Percentiles rank a stretch among this genome's conserved stretches.
phyloP scores from a whole-genome alignment of 1,140 invertebrate genomes.

The Brachionus koreanus region DNA sequence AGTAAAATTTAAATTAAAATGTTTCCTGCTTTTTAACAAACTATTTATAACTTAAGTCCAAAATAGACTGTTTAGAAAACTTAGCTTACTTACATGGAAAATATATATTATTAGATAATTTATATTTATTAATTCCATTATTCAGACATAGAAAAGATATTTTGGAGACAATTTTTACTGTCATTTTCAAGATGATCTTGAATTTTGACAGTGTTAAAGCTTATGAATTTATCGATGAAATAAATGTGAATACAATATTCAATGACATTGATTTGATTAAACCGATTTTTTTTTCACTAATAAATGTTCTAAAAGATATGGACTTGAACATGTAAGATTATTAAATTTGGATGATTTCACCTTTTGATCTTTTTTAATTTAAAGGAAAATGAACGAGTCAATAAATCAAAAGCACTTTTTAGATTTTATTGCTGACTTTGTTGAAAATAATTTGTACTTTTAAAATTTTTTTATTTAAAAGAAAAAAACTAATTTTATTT shows the following conservation, averaged over 20 bases:
- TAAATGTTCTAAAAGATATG: neutral
- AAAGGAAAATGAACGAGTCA: neutral
- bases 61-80: neutral
- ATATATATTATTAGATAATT: conserved; percentile 5
- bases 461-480: neutral
- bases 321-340: neutral
- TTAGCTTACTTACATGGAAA: neutral
- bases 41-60: neutral
- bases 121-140: conserved; percentile 9
- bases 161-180: neutral
- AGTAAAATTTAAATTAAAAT: neutral
- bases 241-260: neutral
- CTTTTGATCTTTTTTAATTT: neutral
- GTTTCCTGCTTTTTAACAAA: neutral
- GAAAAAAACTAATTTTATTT: neutral
- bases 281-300: neutral
- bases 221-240: neutral
- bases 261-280: neutral
- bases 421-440: neutral
- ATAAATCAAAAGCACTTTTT: neutral
- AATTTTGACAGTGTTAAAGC: neutral
- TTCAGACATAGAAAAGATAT: neutral
- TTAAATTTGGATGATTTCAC: neutral
- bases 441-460: conserved; percentile 20
- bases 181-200: neutral